Percentiles rank a stretch among this genome's conserved stretches.
Conservation (phyloP, 2,113 vertebrate species). For the Xenopus laevis region DNA sequence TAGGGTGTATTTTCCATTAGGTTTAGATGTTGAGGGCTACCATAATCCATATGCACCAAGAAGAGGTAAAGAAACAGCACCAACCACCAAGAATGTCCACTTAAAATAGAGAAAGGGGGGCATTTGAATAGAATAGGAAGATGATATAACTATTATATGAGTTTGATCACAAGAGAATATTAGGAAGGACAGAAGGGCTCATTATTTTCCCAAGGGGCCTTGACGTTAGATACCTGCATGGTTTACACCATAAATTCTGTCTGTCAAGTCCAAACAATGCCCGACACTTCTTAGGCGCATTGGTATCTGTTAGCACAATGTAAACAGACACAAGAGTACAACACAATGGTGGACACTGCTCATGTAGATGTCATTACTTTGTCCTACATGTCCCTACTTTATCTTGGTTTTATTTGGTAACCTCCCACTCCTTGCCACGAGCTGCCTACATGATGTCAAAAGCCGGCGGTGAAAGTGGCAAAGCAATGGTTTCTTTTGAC, state of each 20-base stretch:
- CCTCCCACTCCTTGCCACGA: slow-evolving; percentile 69
- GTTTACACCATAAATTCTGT: slow-evolving; percentile 99
- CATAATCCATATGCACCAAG: background rate
- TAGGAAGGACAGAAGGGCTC: slow-evolving; percentile 72
- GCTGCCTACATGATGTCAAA: background rate
- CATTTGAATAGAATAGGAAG: background rate
- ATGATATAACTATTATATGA: background rate
- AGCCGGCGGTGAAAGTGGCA: slow-evolving; percentile 53
- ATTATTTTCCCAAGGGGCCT: slow-evolving; percentile 72
- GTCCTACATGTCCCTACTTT: slow-evolving; percentile 74
- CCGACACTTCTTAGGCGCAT: slow-evolving; percentile 99
- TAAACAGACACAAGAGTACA: slow-evolving; percentile 90
- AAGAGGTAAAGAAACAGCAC: slow-evolving; percentile 13
- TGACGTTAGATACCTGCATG: slow-evolving; percentile 96
- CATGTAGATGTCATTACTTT: slow-evolving; percentile 76
- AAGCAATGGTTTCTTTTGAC: slow-evolving; percentile 47
- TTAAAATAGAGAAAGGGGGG: slow-evolving; percentile 4
- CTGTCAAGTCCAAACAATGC: slow-evolving; percentile 99
- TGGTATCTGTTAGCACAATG: slow-evolving; percentile 99
- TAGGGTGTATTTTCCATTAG: background rate
- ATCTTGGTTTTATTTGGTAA: slow-evolving; percentile 76
- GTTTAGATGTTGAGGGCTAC: background rate
- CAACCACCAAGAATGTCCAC: slow-evolving; percentile 31
- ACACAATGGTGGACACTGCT: slow-evolving; percentile 90
- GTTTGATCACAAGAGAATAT: slow-evolving; percentile 62